Conservation (phyloP, 2,888 invertebrate species). For the Incurvaria masculella region DNA sequence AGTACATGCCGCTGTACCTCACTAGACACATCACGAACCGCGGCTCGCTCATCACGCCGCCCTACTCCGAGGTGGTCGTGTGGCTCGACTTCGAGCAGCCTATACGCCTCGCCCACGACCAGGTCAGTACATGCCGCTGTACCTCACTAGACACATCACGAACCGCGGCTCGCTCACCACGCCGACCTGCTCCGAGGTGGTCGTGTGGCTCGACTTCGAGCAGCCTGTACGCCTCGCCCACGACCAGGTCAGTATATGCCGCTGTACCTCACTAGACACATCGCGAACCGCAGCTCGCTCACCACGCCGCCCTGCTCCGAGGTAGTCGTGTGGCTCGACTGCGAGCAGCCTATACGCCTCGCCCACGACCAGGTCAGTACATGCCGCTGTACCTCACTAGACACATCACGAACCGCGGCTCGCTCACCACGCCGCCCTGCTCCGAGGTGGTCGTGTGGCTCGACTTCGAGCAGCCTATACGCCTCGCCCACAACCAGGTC, state of each 20-base stretch:
- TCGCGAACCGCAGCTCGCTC: slow-evolving; percentile 79
- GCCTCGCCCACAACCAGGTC: slow-evolving; percentile 66
- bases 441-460: slow-evolving; percentile 85
- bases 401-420: slow-evolving; percentile 83
- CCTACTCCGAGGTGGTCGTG: slow-evolving; percentile 48
- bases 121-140: slow-evolving; percentile 63
- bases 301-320: slow-evolving; percentile 87
- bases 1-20: slow-evolving; percentile 30
- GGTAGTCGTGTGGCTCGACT: slow-evolving; percentile 85
- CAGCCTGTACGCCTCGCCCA: slow-evolving; percentile 66
- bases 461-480: slow-evolving; percentile 71
- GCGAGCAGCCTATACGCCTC: slow-evolving; percentile 65
- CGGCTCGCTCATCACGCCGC: slow-evolving; percentile 68
- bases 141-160: slow-evolving; percentile 69
- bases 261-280: slow-evolving; percentile 61
- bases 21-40: slow-evolving; percentile 76
- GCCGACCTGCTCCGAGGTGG: slow-evolving; percentile 81
- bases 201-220: slow-evolving; percentile 82
- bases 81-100: slow-evolving; percentile 47
- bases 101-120: slow-evolving; percentile 50
- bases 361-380: slow-evolving; percentile 63
- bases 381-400: slow-evolving; percentile 51
- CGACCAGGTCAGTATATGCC: slow-evolving; percentile 62
- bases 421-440: slow-evolving; percentile 84
- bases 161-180: slow-evolving; percentile 85